These are phyloP conservation scores for Mesorhabditis spiculigera DNA, from an alignment of 2,888 invertebrate genomes.

Conservation along the genomic window DNA sequence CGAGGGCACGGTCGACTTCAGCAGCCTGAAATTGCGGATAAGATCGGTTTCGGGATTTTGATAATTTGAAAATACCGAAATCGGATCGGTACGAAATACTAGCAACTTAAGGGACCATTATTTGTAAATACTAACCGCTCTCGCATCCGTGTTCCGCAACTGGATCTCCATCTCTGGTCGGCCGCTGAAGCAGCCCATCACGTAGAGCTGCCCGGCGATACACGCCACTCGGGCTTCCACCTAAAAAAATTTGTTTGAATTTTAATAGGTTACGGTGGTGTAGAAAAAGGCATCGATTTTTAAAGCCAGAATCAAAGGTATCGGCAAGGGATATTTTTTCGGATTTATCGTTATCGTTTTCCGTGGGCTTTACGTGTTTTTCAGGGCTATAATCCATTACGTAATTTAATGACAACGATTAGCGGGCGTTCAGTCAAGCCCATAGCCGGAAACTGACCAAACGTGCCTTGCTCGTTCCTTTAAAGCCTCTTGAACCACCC, in stretches of 20 bases:
- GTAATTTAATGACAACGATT: no score
- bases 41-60: no score
- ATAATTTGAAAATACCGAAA: no score
- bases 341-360: constrained; percentile 8
- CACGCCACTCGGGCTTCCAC: constrained; percentile 54
- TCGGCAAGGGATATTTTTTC: background rate
- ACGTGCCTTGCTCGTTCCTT: background rate
- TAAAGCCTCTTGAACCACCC: background rate
- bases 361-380: background rate
- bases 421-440: no score
- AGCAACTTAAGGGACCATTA: background rate
- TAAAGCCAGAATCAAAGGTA: background rate
- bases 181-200: constrained; percentile 57
- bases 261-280: no score
- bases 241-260: constrained; percentile 23
- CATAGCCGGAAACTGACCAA: no score
- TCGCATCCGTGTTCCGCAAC: constrained; percentile 39
- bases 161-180: constrained; percentile 51
- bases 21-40: constrained; percentile 16
- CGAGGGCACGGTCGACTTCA: constrained; percentile 35
- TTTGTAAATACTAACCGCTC: constrained; percentile 24
- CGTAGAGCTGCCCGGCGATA: constrained; percentile 55
- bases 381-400: background rate
- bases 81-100: no score
- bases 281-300: background rate